Conservation (phyloP, 2,888 invertebrate genomes). For the Mythimna loreyi region DNA sequence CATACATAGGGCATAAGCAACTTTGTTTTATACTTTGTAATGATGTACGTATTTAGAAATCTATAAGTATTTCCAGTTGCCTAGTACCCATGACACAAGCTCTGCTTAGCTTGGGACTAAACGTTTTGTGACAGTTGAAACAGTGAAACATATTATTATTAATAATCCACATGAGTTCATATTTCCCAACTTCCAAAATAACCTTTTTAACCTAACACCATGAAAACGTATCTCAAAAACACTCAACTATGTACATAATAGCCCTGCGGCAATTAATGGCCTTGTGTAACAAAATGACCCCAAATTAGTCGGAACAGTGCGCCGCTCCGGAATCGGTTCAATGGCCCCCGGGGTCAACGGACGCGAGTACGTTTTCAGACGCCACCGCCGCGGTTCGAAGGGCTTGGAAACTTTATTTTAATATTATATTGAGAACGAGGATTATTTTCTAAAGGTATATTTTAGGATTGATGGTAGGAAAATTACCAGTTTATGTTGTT, state of each 20-base stretch:
- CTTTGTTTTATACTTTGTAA: too few species aligned
- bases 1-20: too few species aligned
- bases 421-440: conserved; percentile 18
- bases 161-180: conserved; percentile 1
- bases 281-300: conserved; percentile 70
- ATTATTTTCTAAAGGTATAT: neutral
- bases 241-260: conserved; percentile 18
- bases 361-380: conserved; percentile 63
- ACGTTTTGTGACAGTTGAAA: too few species aligned
- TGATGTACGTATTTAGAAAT: too few species aligned
- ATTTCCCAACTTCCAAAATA: neutral
- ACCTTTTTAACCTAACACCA: neutral
- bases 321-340: conserved; percentile 71
- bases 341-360: conserved; percentile 63
- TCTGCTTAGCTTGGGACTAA: too few species aligned
- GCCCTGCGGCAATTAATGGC: conserved; percentile 62
- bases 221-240: conserved; percentile 18
- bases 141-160: too few species aligned
- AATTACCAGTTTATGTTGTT: too few species aligned
- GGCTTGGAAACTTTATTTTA: conserved; percentile 50
- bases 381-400: conserved; percentile 40
- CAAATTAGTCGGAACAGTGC: conserved; percentile 68
- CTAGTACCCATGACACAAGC: too few species aligned
- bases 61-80: too few species aligned
- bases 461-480: neutral